phyloP scores from a whole-genome alignment of 2,888 invertebrate genomes.

The Pyrochroa serraticornis region DNA sequence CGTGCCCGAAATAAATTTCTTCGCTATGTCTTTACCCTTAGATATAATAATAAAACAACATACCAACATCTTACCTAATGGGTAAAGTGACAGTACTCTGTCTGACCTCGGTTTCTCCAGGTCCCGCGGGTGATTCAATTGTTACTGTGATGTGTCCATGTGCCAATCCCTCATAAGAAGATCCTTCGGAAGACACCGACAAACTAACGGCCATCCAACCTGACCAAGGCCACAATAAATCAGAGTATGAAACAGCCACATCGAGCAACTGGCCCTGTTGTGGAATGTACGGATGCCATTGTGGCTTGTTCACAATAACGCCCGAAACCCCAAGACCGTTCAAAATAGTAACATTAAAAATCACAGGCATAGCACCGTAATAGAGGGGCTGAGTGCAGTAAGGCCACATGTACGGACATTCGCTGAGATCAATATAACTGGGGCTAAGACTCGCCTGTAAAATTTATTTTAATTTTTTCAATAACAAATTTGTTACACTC shows the following conservation, averaged over 20 bases:
- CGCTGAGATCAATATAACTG: slow-evolving; percentile 90
- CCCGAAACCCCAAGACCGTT: slow-evolving; percentile 94
- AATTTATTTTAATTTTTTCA: slow-evolving; percentile 24
- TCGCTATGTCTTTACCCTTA: too few relatives aligned
- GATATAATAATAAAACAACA: neutral
- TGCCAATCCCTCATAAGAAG: slow-evolving; percentile 76
- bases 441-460: slow-evolving; percentile 68
- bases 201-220: slow-evolving; percentile 90
- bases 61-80: slow-evolving; percentile 49
- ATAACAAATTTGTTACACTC: slow-evolving; percentile 32
- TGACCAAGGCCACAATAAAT: slow-evolving; percentile 94
- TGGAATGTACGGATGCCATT: slow-evolving; percentile 89
- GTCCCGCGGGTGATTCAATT: slow-evolving; percentile 77
- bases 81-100: slow-evolving; percentile 68
- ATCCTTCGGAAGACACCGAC: slow-evolving; percentile 68
- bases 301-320: slow-evolving; percentile 71
- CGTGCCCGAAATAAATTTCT: too few relatives aligned
- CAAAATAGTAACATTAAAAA: slow-evolving; percentile 92
- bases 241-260: slow-evolving; percentile 77
- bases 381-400: slow-evolving; percentile 96
- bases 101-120: slow-evolving; percentile 64
- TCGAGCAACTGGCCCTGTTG: slow-evolving; percentile 81
- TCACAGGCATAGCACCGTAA: slow-evolving; percentile 83
- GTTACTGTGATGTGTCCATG: slow-evolving; percentile 84
- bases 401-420: slow-evolving; percentile 98